These are phyloP conservation scores for Andrena cerasifolii DNA, from an alignment of 1,140 invertebrate species.

Conservation along the genomic window DNA sequence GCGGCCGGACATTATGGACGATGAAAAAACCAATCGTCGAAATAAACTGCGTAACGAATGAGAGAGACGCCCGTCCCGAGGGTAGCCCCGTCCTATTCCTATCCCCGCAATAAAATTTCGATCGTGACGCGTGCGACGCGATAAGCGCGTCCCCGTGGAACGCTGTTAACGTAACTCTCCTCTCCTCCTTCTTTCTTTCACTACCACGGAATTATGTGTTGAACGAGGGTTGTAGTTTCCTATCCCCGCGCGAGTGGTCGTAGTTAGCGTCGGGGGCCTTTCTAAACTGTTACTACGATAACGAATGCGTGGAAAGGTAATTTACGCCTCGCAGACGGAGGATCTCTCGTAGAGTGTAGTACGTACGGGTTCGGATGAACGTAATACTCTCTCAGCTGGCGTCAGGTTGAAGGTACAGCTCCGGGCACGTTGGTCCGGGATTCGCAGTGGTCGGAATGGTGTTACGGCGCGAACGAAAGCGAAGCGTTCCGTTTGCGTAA, in stretches of 20 bases:
- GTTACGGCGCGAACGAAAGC: too few relatives aligned
- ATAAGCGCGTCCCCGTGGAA: conserved; percentile 3
- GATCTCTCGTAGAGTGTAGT: background rate
- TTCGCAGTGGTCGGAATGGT: too few relatives aligned
- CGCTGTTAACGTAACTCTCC: background rate
- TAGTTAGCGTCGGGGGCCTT: background rate
- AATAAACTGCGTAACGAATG: conserved; percentile 28
- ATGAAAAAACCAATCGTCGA: background rate
- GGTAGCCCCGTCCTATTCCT: conserved; percentile 12
- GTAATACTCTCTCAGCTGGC: too few relatives aligned
- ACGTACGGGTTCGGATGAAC: background rate
- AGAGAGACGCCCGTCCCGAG: background rate
- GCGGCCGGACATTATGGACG: background rate
- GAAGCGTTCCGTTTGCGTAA: too few relatives aligned
- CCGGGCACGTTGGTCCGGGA: too few relatives aligned
- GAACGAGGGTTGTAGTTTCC: background rate
- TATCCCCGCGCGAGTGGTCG: background rate
- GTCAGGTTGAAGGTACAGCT: too few relatives aligned
- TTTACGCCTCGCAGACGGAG: too few relatives aligned
- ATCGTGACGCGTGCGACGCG: conserved; percentile 1
- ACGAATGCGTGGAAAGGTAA: background rate
- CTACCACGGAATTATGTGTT: background rate
- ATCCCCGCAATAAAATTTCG: conserved; percentile 21
- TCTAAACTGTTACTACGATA: background rate
- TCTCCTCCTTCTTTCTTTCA: background rate